Percentiles rank a stretch among this genome's conserved stretches.
These are phyloP conservation scores for Chaetogeoica ovagalla DNA, from an alignment of 2,888 invertebrate genomes.

Conservation along the genomic window DNA sequence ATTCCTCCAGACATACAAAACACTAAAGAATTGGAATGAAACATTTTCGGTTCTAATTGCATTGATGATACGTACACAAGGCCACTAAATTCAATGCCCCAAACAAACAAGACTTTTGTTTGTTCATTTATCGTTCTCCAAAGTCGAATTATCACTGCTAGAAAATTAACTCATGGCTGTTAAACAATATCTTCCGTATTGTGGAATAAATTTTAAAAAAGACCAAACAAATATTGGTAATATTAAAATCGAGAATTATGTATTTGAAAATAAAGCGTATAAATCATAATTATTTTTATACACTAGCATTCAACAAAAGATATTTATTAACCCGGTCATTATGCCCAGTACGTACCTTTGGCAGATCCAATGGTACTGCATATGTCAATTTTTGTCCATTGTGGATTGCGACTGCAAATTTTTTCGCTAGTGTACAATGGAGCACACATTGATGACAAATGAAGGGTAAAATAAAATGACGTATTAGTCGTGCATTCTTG, in stretches of 20 bases:
- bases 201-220: no score
- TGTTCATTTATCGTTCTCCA: slow-evolving; percentile 59
- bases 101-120: slow-evolving; percentile 65
- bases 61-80: slow-evolving; percentile 74
- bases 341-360: slow-evolving; percentile 55
- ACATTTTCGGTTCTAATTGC: slow-evolving; percentile 68
- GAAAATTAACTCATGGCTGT: background rate
- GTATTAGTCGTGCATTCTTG: slow-evolving; percentile 63
- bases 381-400: slow-evolving; percentile 78
- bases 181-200: no score
- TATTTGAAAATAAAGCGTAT: no score
- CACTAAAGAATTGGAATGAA: slow-evolving; percentile 74
- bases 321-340: no score
- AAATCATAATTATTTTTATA: no score
- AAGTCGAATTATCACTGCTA: slow-evolving; percentile 62
- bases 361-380: slow-evolving; percentile 57
- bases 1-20: slow-evolving; percentile 87
- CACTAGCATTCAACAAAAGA: no score
- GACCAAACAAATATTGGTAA: background rate
- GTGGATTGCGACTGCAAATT: slow-evolving; percentile 71
- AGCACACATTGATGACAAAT: slow-evolving; percentile 77
- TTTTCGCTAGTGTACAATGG: slow-evolving; percentile 83
- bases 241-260: background rate
- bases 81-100: slow-evolving; percentile 85
- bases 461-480: slow-evolving; percentile 77